Conservation (phyloP, 2,797 vertebrate genomes). For the Scleropages formosus region DNA sequence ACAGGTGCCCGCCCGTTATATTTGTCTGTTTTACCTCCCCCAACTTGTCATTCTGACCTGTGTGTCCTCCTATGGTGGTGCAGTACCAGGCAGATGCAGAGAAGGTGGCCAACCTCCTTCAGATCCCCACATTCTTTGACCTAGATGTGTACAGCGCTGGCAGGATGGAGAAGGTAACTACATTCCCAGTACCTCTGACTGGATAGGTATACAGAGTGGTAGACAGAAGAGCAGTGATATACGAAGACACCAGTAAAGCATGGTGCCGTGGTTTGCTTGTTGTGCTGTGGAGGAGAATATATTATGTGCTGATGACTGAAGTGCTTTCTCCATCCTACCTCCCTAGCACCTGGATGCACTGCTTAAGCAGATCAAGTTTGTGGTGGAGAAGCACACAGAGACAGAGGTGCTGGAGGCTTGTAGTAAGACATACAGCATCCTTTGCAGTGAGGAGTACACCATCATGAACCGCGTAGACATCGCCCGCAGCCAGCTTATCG, state of each 20-base stretch:
- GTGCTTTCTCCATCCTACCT: neutral
- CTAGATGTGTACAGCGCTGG: conserved; percentile 95
- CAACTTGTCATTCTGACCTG: conserved; percentile 3
- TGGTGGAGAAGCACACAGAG: conserved; percentile 98
- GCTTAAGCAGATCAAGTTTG: conserved; percentile 95
- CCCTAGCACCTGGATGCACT: conserved; percentile 87
- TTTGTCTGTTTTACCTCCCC: conserved; percentile 5
- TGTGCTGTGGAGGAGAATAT: neutral
- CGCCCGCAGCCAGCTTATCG: conserved; percentile 94
- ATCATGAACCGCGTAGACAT: conserved; percentile 99
- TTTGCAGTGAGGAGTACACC: conserved; percentile 97
- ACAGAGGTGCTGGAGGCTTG: conserved; percentile 94
- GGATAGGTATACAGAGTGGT: neutral
- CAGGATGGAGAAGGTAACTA: conserved; percentile 82
- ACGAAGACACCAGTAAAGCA: neutral
- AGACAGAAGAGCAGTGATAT: neutral
- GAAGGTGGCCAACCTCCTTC: conserved; percentile 96
- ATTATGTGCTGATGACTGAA: no score
- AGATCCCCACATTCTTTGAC: conserved; percentile 96
- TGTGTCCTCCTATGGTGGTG: conserved; percentile 18
- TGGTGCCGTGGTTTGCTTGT: neutral
- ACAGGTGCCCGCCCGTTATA: conserved; percentile 28
- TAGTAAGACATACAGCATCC: conserved; percentile 98
- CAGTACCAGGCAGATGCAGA: conserved; percentile 94
- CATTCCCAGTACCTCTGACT: neutral